phyloP scores from a whole-genome alignment of 2,888 invertebrate genomes.

The Danaus chrysippus region DNA sequence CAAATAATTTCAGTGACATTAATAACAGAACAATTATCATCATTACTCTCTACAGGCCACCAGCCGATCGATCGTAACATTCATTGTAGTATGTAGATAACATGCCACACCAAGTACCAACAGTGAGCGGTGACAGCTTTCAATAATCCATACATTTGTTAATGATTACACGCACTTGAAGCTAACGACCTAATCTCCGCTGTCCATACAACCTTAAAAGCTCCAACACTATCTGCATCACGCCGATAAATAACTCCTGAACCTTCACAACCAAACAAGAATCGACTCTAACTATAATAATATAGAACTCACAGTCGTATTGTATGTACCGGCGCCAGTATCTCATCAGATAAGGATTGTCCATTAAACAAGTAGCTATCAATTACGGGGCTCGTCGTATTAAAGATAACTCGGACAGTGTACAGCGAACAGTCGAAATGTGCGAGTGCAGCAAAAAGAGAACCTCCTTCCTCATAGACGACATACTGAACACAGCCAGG shows the following conservation, averaged over 20 bases:
- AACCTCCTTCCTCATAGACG: conserved; percentile 67
- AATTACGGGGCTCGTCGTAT: conserved; percentile 63
- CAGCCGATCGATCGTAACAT: too few species aligned
- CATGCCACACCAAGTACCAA: neutral
- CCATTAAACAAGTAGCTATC: conserved; percentile 76
- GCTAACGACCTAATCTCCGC: conserved; percentile 34
- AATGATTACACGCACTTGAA: conserved; percentile 29
- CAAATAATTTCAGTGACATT: too few species aligned
- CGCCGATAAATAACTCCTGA: conserved; percentile 6
- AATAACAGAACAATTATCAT: too few species aligned
- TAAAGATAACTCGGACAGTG: conserved; percentile 69
- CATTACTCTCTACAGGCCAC: too few species aligned
- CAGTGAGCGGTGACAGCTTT: conserved; percentile 30
- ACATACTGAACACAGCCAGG: conserved; percentile 45
- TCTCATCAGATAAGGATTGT: conserved; percentile 55
- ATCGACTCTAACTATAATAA: neutral
- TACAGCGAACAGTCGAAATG: conserved; percentile 53
- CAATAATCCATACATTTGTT: conserved; percentile 28
- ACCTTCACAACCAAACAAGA: neutral
- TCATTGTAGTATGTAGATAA: too few species aligned
- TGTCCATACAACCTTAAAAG: conserved; percentile 39
- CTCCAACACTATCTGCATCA: conserved; percentile 22
- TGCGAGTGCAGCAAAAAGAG: conserved; percentile 70
- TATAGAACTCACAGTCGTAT: conserved; percentile 10
- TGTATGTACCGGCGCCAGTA: conserved; percentile 13